A percentile compares a stretch with the other conserved stretches of the same genome.
These are phyloP conservation scores for Colostygia pectinataria DNA, from an alignment of 2,888 invertebrate genomes.

Conservation along the genomic window DNA sequence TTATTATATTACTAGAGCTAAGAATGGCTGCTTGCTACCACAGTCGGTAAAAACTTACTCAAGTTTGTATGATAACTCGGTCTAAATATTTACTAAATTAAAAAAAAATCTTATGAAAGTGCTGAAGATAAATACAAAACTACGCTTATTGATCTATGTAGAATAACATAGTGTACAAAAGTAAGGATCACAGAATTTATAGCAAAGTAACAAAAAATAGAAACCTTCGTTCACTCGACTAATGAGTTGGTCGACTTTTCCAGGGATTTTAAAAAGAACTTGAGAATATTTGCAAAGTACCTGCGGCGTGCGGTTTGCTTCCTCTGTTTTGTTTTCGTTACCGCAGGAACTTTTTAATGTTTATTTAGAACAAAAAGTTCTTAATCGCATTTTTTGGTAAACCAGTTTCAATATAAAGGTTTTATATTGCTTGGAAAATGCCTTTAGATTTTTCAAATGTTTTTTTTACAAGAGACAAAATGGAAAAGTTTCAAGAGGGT, in stretches of 20 bases:
- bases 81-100: no score
- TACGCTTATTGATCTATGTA: no score
- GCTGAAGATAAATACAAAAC: no score
- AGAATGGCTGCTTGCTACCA: no score
- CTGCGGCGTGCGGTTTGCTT: slow-evolving; percentile 39
- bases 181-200: slow-evolving; percentile 32
- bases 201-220: slow-evolving; percentile 45
- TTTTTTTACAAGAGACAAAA: slow-evolving; percentile 7
- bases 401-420: slow-evolving; percentile 33
- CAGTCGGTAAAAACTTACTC: no score
- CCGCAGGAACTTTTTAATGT: slow-evolving; percentile 32
- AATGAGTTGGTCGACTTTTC: slow-evolving; percentile 63
- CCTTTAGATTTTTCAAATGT: slow-evolving; percentile 18
- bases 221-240: slow-evolving; percentile 57
- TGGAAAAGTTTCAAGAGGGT: background rate
- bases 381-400: slow-evolving; percentile 30
- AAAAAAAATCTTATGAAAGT: no score
- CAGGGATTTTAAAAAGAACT: slow-evolving; percentile 46
- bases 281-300: slow-evolving; percentile 46
- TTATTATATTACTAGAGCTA: no score
- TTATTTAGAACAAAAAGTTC: slow-evolving; percentile 36
- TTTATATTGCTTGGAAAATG: slow-evolving; percentile 22
- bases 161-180: background rate
- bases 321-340: slow-evolving; percentile 30
- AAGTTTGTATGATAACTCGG: no score